Evolutionary conservation across 2,113 vertebrate species (phyloP), one percentile per base, ranked within the genome.

Genomic region (Salvelinus fontinalis): DNA sequence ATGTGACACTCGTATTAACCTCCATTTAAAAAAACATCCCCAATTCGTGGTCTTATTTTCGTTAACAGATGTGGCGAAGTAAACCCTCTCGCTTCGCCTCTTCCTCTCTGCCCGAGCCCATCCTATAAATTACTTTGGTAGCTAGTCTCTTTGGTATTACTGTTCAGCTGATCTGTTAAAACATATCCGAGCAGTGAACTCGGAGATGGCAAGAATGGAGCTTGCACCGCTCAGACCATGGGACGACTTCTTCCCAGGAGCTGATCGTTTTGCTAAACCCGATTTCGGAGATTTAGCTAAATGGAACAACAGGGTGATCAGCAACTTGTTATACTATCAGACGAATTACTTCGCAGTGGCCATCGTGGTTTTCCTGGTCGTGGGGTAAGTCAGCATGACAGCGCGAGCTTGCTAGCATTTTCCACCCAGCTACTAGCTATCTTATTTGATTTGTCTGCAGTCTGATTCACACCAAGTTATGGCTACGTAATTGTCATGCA

Each of bases 261-360:
- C 88, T 0, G 96, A 97, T 3, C 94, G 95, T 2, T 99, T 97
- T 44, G 85, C 92, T 3, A 92, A 95, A 71, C 97, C 97, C 0
- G 97, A 99, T 67, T 89, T 96, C 72, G 88, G 90, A 27, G 96
- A 99, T 86, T 89, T 98, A 64, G 90, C 93, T 1, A 97, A 95
- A 88, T 98, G 97, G 97, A 99, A 98, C 93, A 97, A 97, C 91
- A 87, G 96, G 24, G 95, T 99, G n/a, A 95, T 98, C 87, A 98
- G 92, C 91, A 99, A 99, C 81, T 83, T 99, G 83, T 90, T 98
- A 67, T 99, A 98, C 82, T 99, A 96, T 87, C 97, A 99, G 93
- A 99, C 96, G 49, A 98, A 98, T 86, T 99, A 99, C 77, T 93
- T 99, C 75, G 92, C 91, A 48, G 90, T 93, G 87, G 95, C 89